These are phyloP conservation scores for Microctenopoma stevenorrisi DNA, from an alignment of 2,797 vertebrate genomes.

Conservation along the genomic window DNA sequence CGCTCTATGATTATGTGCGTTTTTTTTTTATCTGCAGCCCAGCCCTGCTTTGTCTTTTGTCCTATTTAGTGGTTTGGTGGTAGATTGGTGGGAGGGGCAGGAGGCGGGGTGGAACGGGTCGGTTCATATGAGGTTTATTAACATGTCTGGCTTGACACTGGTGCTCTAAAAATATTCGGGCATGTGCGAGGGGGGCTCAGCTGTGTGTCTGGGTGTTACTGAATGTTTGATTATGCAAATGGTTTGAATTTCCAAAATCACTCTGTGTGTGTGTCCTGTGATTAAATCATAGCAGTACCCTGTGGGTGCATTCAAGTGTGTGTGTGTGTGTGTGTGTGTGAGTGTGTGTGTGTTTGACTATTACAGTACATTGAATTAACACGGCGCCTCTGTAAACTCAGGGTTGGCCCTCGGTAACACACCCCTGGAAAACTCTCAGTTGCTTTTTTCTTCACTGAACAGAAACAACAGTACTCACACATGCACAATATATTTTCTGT, in stretches of 20 bases:
- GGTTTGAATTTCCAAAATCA: constrained; percentile 71
- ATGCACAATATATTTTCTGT: neutral
- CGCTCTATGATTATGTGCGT: constrained; percentile 1
- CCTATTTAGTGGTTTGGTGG: constrained; percentile 55
- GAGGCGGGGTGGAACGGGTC: constrained; percentile 12
- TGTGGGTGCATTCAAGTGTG: constrained; percentile 39
- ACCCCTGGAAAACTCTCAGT: constrained; percentile 41
- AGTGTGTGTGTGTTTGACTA: constrained; percentile 17
- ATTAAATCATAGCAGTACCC: constrained; percentile 64
- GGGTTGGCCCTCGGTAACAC: constrained; percentile 41
- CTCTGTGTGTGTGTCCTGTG: constrained; percentile 45
- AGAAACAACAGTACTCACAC: neutral
- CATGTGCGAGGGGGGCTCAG: constrained; percentile 40
- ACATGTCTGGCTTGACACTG: constrained; percentile 59
- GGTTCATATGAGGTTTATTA: constrained; percentile 74
- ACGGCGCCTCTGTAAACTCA: constrained; percentile 69
- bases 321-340: constrained; percentile 20
- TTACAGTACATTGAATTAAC: constrained; percentile 71
- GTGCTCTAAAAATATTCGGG: constrained; percentile 4
- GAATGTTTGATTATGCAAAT: constrained; percentile 73
- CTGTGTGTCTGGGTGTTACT: constrained; percentile 52
- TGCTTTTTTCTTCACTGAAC: constrained; percentile 24
- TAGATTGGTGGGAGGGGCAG: constrained; percentile 41
- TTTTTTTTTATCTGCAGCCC: neutral
- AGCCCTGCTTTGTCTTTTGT: constrained; percentile 63